These are phyloP conservation scores for Platysternon megacephalum DNA, from an alignment of 2,113 vertebrate genomes.

Conservation along the genomic window DNA sequence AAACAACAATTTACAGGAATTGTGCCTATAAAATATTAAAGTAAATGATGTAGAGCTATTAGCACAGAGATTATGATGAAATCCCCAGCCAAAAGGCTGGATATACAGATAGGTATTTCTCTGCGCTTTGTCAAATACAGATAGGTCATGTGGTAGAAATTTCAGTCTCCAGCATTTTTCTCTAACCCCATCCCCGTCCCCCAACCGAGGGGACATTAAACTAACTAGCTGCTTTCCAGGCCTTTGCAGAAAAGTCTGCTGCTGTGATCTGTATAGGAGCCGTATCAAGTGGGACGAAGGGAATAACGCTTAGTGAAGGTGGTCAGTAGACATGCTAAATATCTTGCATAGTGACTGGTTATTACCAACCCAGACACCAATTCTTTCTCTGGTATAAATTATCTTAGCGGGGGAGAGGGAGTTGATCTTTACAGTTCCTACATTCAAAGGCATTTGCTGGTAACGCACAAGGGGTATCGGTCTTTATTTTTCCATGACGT, in stretches of 20 bases:
- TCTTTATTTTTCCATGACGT: background rate
- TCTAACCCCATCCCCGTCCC: conserved; percentile 7
- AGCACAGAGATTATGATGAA: background rate
- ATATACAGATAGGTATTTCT: background rate
- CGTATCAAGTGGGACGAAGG: background rate
- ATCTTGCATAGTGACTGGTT: conserved; percentile 50
- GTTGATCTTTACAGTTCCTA: background rate
- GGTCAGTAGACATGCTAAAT: conserved; percentile 25
- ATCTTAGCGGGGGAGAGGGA: background rate
- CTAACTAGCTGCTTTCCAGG: background rate
- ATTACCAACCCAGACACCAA: conserved; percentile 46
- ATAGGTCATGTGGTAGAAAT: background rate
- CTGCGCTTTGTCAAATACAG: background rate
- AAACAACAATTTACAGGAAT: background rate
- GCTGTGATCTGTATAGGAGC: background rate
- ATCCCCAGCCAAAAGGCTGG: background rate
- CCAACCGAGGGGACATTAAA: conserved; percentile 52
- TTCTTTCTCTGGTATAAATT: background rate
- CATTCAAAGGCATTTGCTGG: background rate
- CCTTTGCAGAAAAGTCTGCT: background rate
- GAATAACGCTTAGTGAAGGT: background rate
- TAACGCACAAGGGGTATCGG: background rate
- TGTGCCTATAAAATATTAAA: background rate
- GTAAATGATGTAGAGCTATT: background rate
- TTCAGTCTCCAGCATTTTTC: conserved; percentile 53